Base-by-base conservation (phyloP, 2,797 vertebrate species). In the Graptemys geographica region DNA sequence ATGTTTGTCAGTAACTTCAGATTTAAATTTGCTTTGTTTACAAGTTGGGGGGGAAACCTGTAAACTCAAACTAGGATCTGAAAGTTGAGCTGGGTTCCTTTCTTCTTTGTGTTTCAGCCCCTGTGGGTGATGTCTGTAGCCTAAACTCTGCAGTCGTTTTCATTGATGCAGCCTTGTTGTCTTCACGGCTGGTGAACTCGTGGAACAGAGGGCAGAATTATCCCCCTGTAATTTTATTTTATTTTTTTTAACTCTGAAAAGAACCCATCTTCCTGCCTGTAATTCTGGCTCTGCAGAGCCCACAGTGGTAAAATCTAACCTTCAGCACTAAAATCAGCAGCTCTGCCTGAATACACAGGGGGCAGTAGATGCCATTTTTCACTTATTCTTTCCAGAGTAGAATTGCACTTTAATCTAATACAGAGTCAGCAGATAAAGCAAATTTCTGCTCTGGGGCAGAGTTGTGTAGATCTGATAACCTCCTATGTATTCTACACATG, bases 381-480 rank as follows among this genome's bases (percentile, higher is more conserved):
- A 69, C 80, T 53, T 59, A 86, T 59, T 95, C 94, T 94, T 95
- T 91, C 93, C 96, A 95, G 93, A 90, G 53, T 92, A 96, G 96
- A 95, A 65, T 13, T 95, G 90, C 88, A n/a, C 92, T 94, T 82
- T 33, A 69, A 16, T 86, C 31, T 76, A 72, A 53, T 41, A 82
- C 76, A 53, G 57, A 88, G 87, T 87, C 28, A 69, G 72, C 78
- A 84, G 92, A 84, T 92, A 92, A 87, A 91, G 89, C 85, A 5
- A 65, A n/a, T 85, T 44, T 51, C 84, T 90, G 65, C 49, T n/a
- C 0, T 33, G 56, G 79, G 18, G 3, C 1, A 59, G 79, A 83
- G 83, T 79, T 86, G 82, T 85, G 88, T 89, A 79, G 62, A 81
- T 89, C 69, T 89, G 16, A 16, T 31, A 49, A 53, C 59, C 52